These are phyloP conservation scores for Troides aeacus DNA, from an alignment of 2,888 invertebrate genomes.

Conservation along the genomic window DNA sequence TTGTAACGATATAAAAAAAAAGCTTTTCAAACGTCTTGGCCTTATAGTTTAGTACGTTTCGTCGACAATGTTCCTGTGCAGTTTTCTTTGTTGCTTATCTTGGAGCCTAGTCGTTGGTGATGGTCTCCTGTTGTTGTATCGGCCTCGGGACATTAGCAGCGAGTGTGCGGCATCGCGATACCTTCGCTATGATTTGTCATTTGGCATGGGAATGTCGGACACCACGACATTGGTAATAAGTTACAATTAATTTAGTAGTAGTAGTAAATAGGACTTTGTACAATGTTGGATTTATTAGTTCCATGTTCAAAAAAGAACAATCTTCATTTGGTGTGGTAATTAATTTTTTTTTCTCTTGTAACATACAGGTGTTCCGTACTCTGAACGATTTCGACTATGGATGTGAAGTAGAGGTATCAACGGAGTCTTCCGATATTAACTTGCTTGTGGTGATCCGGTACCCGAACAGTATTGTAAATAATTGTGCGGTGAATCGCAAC, in stretches of 20 bases:
- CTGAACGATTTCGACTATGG: constrained; percentile 56
- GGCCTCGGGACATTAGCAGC: constrained; percentile 58
- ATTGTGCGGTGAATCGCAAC: constrained; percentile 52
- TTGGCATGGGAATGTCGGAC: constrained; percentile 72
- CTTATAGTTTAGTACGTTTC: constrained; percentile 2
- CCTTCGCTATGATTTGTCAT: constrained; percentile 62
- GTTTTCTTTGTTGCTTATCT: not conserved
- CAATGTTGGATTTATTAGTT: too few species aligned
- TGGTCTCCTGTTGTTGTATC: constrained; percentile 59
- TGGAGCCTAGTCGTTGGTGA: constrained; percentile 32
- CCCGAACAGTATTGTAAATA: constrained; percentile 49
- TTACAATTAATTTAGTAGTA: constrained; percentile 1
- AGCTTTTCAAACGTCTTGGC: not conserved
- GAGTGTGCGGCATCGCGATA: constrained; percentile 56
- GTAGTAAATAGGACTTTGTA: not conserved
- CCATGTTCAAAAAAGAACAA: not conserved
- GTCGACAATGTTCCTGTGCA: not conserved
- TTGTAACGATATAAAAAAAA: not conserved
- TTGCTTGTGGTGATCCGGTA: constrained; percentile 59
- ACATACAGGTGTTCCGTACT: constrained; percentile 61
- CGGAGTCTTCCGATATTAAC: constrained; percentile 37
- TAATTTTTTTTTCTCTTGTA: constrained; percentile 15
- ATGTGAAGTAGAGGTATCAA: constrained; percentile 58
- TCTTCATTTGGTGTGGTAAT: not conserved
- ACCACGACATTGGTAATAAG: constrained; percentile 60